Conservation (phyloP, 2,888 invertebrate species). For the Acanthosepion lycidas region DNA sequence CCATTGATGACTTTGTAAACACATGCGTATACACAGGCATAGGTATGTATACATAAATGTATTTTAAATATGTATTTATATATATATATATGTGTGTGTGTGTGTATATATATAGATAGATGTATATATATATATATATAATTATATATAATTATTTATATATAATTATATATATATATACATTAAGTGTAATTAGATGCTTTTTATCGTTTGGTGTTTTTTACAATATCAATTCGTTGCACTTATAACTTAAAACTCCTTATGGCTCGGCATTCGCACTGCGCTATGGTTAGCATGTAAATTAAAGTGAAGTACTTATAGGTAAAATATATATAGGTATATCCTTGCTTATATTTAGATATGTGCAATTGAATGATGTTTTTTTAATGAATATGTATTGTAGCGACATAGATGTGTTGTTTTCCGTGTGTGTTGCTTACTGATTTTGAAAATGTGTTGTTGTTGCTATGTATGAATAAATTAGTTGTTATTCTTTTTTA, state of each 20-base stretch:
- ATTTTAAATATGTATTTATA: background rate
- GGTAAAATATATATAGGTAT: background rate
- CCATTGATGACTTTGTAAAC: background rate
- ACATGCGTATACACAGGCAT: conserved; percentile 33
- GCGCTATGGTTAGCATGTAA: background rate
- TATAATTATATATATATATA: conserved; percentile 1
- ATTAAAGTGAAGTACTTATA: background rate
- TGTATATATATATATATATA: background rate
- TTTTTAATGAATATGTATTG: background rate
- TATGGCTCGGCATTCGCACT: background rate
- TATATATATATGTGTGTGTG: background rate
- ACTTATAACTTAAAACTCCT: background rate
- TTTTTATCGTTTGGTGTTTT: background rate
- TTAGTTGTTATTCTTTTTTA: background rate
- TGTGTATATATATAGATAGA: background rate
- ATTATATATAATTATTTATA: conserved; percentile 4
- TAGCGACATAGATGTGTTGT: background rate
- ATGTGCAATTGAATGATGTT: background rate
- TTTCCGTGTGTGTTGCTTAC: background rate
- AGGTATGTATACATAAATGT: conserved; percentile 9
- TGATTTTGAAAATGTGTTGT: background rate
- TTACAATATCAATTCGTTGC: background rate
- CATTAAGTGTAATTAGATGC: background rate
- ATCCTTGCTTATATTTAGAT: background rate
- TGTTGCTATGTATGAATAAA: no score